These are phyloP conservation scores for Acrocera orbiculus DNA, from an alignment of 2,888 invertebrate species.

Conservation along the genomic window DNA sequence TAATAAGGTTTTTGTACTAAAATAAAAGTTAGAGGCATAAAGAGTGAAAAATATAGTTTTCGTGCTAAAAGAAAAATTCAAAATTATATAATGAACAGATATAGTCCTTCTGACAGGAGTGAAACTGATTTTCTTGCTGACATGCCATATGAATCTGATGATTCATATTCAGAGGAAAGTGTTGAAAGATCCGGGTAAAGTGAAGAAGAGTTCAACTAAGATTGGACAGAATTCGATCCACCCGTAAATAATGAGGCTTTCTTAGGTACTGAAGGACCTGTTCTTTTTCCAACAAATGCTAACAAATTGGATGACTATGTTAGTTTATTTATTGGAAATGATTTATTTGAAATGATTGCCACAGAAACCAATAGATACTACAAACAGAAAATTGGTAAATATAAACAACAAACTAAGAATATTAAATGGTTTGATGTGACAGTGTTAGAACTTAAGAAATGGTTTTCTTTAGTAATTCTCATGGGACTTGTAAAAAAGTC, in stretches of 20 bases:
- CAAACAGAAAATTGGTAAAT: background rate
- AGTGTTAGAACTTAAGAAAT: background rate
- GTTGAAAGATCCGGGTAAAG: background rate
- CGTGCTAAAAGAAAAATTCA: too few species aligned
- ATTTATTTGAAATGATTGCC: constrained; percentile 1
- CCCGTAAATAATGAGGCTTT: background rate
- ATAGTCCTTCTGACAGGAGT: background rate
- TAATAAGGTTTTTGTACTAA: too few species aligned
- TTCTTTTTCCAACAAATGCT: background rate
- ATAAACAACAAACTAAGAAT: background rate
- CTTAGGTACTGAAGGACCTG: background rate
- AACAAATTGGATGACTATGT: background rate
- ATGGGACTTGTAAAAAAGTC: background rate
- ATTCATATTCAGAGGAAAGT: background rate
- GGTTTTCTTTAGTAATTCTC: background rate
- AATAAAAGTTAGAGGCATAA: too few species aligned
- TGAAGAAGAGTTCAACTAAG: background rate
- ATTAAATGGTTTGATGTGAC: background rate
- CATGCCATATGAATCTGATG: background rate
- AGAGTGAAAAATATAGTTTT: too few species aligned
- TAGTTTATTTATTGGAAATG: background rate
- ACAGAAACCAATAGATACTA: background rate
- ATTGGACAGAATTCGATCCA: background rate
- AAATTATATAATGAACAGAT: background rate
- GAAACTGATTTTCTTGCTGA: background rate